These are phyloP conservation scores for Coelinius sp. DNA, from an alignment of 2,888 invertebrate genomes.

Conservation along the genomic window DNA sequence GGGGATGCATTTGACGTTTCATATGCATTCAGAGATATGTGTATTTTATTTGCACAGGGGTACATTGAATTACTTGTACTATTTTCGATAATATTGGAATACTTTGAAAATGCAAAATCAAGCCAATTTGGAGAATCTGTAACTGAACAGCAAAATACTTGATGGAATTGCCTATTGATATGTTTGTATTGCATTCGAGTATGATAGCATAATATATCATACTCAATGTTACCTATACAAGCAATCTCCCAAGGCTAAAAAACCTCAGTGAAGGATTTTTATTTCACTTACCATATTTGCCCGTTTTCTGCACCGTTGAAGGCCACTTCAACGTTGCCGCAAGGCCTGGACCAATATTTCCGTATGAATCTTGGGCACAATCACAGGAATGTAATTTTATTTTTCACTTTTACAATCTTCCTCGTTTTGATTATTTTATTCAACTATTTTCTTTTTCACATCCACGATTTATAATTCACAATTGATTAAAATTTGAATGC, in stretches of 20 bases:
- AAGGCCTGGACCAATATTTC: neutral
- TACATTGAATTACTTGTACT: neutral
- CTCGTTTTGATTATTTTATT: neutral
- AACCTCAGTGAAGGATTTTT: neutral
- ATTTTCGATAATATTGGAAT: no score
- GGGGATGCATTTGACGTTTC: slow-evolving; percentile 67
- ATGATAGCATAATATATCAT: neutral
- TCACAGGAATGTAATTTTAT: neutral
- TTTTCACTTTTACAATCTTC: neutral
- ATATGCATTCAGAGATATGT: slow-evolving; percentile 57
- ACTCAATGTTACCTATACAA: neutral
- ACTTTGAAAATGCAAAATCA: no score
- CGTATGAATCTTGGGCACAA: neutral
- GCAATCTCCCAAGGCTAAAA: neutral
- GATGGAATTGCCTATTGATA: no score
- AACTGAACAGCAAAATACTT: no score
- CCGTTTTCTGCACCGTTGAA: slow-evolving; percentile 3
- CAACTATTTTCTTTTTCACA: neutral
- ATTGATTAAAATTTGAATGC: neutral
- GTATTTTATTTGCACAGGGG: neutral
- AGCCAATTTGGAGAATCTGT: no score
- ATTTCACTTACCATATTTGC: slow-evolving; percentile 19
- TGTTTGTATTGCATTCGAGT: no score
- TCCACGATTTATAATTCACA: neutral
- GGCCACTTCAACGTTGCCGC: slow-evolving; percentile 1